Evolutionary conservation across 2,113 vertebrate species (phyloP), one percentile per base, ranked within the genome.

Genomic region (Embiotoca jacksoni): DNA sequence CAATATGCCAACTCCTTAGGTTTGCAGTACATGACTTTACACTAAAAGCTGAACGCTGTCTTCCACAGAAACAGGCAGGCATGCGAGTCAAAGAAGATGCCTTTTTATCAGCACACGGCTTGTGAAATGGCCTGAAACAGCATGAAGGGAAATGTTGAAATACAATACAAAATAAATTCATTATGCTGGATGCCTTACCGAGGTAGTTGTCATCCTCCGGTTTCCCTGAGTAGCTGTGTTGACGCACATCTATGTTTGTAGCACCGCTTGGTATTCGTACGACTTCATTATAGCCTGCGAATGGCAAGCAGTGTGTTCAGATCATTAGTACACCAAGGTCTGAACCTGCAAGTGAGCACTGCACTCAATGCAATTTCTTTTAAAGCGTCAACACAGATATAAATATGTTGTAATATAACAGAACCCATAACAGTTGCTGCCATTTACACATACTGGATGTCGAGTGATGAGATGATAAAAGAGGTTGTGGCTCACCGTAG

Each of bases 171-270:
- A 14, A 16, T 14, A 56, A 33, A 56, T 69, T 23, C 23, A 57
- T 35, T 11, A 49, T 23, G 23, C 3, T 7, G 15, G 9, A 47
- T 6, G 7, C 90, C 97, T 97, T 91, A 99, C 98, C 97, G 93
- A 99, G 95, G 93, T 99, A 99, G 96, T 99, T 99, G 92, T 99
- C 98, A 90, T 99, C 98, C 72, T 99, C 98, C 55, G 97, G 94
- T 84, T 96, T 98, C 94, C 97, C 97, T 95, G 98, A 99, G 96
- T 96, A 96, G 90, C 98, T 99, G 94, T 98, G 97, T 94, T 99
- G 98, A 75, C 96, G 96, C 82, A 99, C 97, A 73, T 99, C 98
- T 71, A 99, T 96, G 82, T 96, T 99, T 75, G 98, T 99, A 91
- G 98, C 97, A 93, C 98, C 98, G 65, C 95, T 96, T 88, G 98